A percentile compares a stretch with the other conserved stretches of the same genome.
phyloP scores from a whole-genome alignment of 2,888 invertebrate species.

The Nephrocerus scutellatus region DNA sequence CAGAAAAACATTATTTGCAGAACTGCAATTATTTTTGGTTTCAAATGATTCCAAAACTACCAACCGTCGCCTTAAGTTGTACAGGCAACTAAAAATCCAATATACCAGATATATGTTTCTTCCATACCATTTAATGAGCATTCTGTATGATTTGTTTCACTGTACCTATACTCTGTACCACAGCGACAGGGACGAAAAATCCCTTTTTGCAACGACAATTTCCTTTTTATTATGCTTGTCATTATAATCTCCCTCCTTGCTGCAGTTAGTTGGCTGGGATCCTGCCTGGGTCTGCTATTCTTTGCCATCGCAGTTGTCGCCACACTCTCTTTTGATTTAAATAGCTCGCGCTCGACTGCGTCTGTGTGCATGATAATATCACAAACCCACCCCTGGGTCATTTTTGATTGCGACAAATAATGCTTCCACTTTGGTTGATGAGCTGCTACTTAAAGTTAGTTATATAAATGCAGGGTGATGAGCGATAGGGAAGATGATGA shows the following conservation, averaged over 20 bases:
- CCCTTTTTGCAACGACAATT: conserved; percentile 21
- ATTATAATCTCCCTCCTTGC: conserved; percentile 40
- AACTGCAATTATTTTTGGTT: too few species aligned
- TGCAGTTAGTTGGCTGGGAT: conserved; percentile 33
- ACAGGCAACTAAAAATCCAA: too few species aligned
- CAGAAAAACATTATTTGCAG: too few species aligned
- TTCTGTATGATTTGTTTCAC: too few species aligned
- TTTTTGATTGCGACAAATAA: conserved; percentile 46
- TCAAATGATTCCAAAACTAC: too few species aligned
- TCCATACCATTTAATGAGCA: too few species aligned
- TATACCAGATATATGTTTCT: too few species aligned
- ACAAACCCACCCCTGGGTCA: too few species aligned
- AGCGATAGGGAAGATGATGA: too few species aligned
- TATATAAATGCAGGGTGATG: too few species aligned
- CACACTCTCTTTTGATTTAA: neutral
- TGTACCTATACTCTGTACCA: too few species aligned
- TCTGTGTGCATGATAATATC: conserved; percentile 30
- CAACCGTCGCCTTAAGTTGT: too few species aligned
- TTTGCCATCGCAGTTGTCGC: conserved; percentile 10
- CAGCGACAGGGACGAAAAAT: neutral
- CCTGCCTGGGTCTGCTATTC: conserved; percentile 7
- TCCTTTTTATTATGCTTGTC: conserved; percentile 42
- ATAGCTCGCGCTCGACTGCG: conserved; percentile 5
- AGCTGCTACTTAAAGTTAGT: conserved; percentile 15
- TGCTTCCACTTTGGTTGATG: conserved; percentile 42